Conservation (phyloP, 2,797 vertebrate genomes). For the Takifugu rubripes region DNA sequence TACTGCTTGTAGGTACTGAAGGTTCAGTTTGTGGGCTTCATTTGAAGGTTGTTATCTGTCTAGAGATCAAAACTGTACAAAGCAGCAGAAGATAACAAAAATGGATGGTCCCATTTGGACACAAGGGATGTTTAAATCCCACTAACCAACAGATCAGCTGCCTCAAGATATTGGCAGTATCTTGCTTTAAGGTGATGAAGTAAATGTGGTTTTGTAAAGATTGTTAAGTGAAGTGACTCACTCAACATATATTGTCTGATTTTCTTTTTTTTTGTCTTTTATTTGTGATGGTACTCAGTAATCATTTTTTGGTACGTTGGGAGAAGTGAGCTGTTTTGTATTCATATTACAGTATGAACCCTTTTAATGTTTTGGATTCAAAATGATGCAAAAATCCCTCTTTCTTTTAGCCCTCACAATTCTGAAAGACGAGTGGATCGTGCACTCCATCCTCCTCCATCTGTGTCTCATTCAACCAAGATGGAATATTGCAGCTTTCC, state of each 20-base stretch:
- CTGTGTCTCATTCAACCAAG: slow-evolving; percentile 40
- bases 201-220: too few relatives aligned
- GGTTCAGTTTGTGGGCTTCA: slow-evolving; percentile 37
- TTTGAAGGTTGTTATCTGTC: slow-evolving; percentile 46
- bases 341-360: slow-evolving; percentile 15
- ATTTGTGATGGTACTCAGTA: slow-evolving; percentile 4
- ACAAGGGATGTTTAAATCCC: too few relatives aligned
- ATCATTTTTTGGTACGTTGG: not conserved
- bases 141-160: too few relatives aligned
- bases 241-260: slow-evolving; percentile 15
- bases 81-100: too few relatives aligned
- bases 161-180: too few relatives aligned
- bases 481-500: slow-evolving; percentile 21
- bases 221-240: too few relatives aligned
- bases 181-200: too few relatives aligned
- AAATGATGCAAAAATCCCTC: not conserved
- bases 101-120: too few relatives aligned
- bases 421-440: slow-evolving; percentile 35
- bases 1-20: slow-evolving; percentile 12
- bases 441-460: slow-evolving; percentile 48
- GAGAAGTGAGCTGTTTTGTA: too few relatives aligned
- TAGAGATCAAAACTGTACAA: not conserved
- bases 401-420: slow-evolving; percentile 25
- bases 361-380: not conserved
- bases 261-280: too few relatives aligned